Conservation (phyloP, 2,113 vertebrate species). For the Dinomys branickii region DNA sequence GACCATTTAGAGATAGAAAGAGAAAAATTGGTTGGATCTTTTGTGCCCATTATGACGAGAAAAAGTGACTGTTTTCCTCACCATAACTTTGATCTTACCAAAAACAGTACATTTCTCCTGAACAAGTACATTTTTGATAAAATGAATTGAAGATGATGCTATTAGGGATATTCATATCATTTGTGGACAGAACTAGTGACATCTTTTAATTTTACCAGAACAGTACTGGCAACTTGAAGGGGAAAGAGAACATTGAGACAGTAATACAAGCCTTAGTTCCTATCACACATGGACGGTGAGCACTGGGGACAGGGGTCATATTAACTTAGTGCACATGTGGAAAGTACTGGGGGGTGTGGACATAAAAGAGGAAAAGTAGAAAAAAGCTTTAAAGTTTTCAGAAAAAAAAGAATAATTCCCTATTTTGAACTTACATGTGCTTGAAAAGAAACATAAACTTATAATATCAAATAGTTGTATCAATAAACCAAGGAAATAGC, state of each 20-base stretch:
- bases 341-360: neutral
- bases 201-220: neutral
- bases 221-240: neutral
- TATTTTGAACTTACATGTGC: neutral
- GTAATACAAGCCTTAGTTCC: neutral
- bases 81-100: neutral
- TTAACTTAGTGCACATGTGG: neutral
- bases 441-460: constrained; percentile 39
- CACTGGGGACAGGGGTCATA: neutral
- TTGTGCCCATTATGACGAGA: neutral
- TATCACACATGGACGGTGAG: neutral
- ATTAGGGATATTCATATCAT: neutral
- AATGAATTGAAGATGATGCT: neutral
- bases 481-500: neutral
- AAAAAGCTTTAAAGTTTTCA: neutral
- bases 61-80: constrained; percentile 16
- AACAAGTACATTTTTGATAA: constrained; percentile 9
- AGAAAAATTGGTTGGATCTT: neutral
- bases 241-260: neutral
- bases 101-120: no score
- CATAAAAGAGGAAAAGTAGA: neutral
- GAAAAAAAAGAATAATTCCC: neutral
- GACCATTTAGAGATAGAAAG: neutral
- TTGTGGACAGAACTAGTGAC: neutral
- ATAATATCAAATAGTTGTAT: neutral